Conservation (phyloP, 2,113 vertebrate species). For the Okapia johnstoni region DNA sequence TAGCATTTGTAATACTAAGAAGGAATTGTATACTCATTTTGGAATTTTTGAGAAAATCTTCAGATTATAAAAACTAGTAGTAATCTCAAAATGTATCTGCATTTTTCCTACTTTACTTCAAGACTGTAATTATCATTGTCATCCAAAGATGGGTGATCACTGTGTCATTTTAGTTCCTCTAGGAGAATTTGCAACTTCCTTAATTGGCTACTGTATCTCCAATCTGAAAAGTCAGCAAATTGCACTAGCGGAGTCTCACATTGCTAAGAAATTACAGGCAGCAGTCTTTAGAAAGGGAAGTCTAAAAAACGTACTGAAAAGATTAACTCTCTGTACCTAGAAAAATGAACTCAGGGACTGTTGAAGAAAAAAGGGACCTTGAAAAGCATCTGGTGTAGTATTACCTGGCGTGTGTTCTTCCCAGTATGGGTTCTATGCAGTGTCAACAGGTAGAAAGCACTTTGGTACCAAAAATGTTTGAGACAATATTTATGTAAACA, state of each 20-base stretch:
- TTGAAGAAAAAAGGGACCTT: neutral
- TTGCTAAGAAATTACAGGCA: slow-evolving; percentile 22
- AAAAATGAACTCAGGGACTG: neutral
- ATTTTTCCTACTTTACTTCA: slow-evolving; percentile 33
- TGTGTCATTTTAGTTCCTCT: slow-evolving; percentile 27
- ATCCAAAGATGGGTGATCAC: neutral
- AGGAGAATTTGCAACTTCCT: neutral
- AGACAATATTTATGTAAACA: neutral
- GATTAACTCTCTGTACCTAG: neutral
- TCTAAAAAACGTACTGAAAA: neutral
- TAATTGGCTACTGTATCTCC: neutral
- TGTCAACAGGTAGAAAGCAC: neutral
- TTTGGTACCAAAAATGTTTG: neutral
- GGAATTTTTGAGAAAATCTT: neutral
- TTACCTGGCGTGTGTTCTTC: neutral
- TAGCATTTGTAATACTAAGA: neutral
- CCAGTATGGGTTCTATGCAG: neutral
- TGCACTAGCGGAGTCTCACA: neutral
- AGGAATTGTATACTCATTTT: neutral
- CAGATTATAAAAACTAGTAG: neutral
- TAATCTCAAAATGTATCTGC: slow-evolving; percentile 22
- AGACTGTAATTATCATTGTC: slow-evolving; percentile 20
- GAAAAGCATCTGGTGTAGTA: neutral
- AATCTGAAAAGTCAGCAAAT: slow-evolving; percentile 42
- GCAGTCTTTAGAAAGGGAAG: neutral